These are phyloP conservation scores for Nomada hirtipes DNA, from an alignment of 2,888 invertebrate species.

Conservation along the genomic window DNA sequence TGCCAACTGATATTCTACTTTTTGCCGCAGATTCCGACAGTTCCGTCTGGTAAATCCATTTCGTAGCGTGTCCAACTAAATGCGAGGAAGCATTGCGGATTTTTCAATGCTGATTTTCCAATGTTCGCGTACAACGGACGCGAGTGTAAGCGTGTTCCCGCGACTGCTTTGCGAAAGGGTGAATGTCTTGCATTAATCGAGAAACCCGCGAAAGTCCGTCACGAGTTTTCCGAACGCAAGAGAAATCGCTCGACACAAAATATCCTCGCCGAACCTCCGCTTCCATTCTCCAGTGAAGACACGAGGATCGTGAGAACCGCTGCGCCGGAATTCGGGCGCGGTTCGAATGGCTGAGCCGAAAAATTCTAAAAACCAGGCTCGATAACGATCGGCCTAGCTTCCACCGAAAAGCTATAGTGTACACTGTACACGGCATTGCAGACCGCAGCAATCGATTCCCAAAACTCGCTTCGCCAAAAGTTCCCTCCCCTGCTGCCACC, in stretches of 20 bases:
- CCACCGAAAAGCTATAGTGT: slow-evolving; percentile 8
- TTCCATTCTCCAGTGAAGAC: background rate
- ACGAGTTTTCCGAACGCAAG: background rate
- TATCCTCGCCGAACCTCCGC: background rate
- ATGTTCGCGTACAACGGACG: too few relatives aligned
- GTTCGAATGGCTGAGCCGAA: slow-evolving; percentile 2
- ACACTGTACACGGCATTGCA: slow-evolving; percentile 34
- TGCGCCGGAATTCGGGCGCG: slow-evolving; percentile 2
- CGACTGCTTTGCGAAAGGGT: background rate
- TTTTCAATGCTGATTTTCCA: background rate
- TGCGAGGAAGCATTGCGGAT: background rate
- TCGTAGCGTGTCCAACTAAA: background rate
- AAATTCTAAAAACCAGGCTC: slow-evolving; percentile 38
- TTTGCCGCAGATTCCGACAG: background rate
- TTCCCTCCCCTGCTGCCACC: slow-evolving; percentile 6
- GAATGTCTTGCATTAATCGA: too few relatives aligned
- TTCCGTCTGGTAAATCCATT: background rate
- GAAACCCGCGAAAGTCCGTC: background rate
- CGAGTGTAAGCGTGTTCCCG: too few relatives aligned
- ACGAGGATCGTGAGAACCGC: background rate
- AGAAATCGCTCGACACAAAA: background rate
- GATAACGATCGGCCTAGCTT: slow-evolving; percentile 53
- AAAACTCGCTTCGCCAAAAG: slow-evolving; percentile 48
- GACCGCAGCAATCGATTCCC: slow-evolving; percentile 56
- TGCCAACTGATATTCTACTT: slow-evolving; percentile 50